phyloP scores from a whole-genome alignment of 2,797 vertebrate genomes.

The Crenichthys baileyi region DNA sequence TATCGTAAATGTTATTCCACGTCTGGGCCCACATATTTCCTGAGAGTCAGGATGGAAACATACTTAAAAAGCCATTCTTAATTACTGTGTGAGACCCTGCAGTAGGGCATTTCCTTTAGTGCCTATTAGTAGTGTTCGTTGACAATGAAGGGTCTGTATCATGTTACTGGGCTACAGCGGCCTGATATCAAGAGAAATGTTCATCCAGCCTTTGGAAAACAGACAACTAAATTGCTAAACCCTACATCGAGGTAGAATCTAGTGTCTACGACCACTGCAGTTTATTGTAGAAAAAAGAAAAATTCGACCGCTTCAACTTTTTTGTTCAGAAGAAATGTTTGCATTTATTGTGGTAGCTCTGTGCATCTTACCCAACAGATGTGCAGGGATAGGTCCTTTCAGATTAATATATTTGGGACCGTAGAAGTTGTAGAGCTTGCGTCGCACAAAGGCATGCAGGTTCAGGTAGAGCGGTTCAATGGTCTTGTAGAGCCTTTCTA shows the following conservation, averaged over 20 bases:
- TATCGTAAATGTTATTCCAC: slow-evolving; percentile 93
- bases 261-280: neutral
- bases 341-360: neutral
- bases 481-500: slow-evolving; percentile 86
- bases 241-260: neutral
- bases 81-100: neutral
- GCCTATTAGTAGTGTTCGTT: slow-evolving; percentile 1
- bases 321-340: neutral
- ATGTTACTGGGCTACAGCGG: neutral
- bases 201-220: neutral
- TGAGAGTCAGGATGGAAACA: slow-evolving; percentile 65
- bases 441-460: slow-evolving; percentile 93
- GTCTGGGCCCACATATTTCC: slow-evolving; percentile 99
- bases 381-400: slow-evolving; percentile 95
- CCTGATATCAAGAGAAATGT: neutral
- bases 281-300: neutral
- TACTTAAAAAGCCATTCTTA: slow-evolving; percentile 24
- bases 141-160: neutral
- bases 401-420: slow-evolving; percentile 94
- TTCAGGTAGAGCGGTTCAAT: slow-evolving; percentile 92
- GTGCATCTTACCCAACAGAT: slow-evolving; percentile 86
- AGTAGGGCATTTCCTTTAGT: slow-evolving; percentile 31
- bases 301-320: neutral
- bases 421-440: slow-evolving; percentile 88
- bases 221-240: too few species aligned